A percentile compares a stretch with the other conserved stretches of the same genome.
phyloP scores from a whole-genome alignment of 2,888 invertebrate genomes.

The Podabrus alpinus region DNA sequence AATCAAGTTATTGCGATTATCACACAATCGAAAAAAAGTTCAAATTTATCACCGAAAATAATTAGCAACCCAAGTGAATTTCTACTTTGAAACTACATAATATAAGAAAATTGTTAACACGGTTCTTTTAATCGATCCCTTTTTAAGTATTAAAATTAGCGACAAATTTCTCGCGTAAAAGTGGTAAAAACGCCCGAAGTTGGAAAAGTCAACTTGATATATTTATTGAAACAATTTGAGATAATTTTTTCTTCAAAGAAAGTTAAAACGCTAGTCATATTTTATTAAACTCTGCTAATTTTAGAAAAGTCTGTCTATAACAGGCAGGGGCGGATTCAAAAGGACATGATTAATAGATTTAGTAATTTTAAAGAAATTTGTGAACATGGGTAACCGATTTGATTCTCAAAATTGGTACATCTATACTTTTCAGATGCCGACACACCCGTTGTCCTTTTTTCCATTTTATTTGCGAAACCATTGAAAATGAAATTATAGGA shows the following conservation, averaged over 20 bases:
- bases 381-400: not conserved
- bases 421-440: not conserved
- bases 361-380: not conserved
- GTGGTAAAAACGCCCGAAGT: not conserved
- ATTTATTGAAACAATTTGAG: slow-evolving; percentile 2
- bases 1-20: no score
- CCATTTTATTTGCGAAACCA: not conserved
- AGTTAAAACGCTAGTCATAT: not conserved
- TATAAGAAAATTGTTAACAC: no score
- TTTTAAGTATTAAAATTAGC: not conserved
- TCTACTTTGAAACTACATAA: no score
- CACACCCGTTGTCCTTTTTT: not conserved
- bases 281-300: not conserved
- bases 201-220: not conserved
- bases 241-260: not conserved
- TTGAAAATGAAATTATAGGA: not conserved
- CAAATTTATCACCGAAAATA: no score
- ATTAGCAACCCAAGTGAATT: no score
- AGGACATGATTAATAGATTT: not conserved
- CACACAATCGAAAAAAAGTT: no score
- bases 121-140: not conserved
- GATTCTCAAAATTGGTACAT: not conserved
- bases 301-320: not conserved
- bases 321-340: not conserved
- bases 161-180: not conserved